Percentiles rank a stretch among this genome's conserved stretches.
These are phyloP conservation scores for Xylocampa areola DNA, from an alignment of 2,888 invertebrate species.

Conservation along the genomic window DNA sequence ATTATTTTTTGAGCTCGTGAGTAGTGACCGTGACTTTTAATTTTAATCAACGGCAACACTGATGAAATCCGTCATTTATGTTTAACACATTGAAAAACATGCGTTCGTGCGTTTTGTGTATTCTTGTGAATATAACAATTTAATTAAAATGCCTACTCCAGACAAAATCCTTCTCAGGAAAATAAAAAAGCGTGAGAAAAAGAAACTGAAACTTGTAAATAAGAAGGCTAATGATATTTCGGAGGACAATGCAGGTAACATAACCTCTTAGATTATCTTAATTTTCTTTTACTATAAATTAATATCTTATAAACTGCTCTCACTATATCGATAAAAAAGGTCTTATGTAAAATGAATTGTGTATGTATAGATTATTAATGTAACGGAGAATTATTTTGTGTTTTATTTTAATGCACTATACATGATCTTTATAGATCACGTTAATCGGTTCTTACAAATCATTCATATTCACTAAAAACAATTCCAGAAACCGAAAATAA, in stretches of 20 bases:
- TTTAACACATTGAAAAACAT: conserved; percentile 22
- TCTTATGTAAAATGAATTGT: no score
- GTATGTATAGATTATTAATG: no score
- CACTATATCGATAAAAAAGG: not conserved
- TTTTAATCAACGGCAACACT: not conserved
- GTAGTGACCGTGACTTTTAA: no score
- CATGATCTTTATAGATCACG: no score
- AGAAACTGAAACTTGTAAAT: conserved; percentile 89
- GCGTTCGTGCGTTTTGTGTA: no score
- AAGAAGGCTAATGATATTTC: conserved; percentile 82
- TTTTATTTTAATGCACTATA: no score
- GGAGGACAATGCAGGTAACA: conserved; percentile 69
- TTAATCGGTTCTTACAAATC: no score
- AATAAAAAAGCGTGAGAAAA: conserved; percentile 94
- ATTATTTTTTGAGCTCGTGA: no score
- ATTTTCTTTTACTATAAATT: conserved; percentile 1
- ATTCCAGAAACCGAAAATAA: conserved; percentile 51
- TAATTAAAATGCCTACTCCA: conserved; percentile 88
- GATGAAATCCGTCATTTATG: conserved; percentile 31
- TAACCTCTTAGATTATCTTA: conserved; percentile 57
- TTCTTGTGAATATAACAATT: conserved; percentile 29
- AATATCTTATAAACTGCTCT: not conserved
- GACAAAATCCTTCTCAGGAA: conserved; percentile 94
- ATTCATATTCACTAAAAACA: no score
- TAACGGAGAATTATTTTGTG: no score